Evolutionary conservation across 2,113 vertebrate species (phyloP), one percentile per base, ranked within the genome.

Genomic region (Meleagris gallopavo): DNA sequence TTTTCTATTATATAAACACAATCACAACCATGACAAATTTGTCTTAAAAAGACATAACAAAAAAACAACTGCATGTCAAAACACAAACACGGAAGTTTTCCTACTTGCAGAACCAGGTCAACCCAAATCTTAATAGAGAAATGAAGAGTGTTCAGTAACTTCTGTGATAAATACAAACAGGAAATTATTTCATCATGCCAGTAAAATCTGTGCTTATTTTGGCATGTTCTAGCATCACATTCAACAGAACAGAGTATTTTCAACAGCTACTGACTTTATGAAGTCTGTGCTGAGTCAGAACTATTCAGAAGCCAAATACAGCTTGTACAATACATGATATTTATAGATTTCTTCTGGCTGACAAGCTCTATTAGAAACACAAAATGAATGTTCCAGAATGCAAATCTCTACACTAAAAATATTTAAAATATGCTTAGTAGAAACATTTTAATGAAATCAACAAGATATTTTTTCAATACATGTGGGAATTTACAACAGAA

Each of bases 261-360:
- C 95, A 97, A 60, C 86, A 96, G 70, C 80, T 60, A 73, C 10
- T 67, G 76, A 64, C 74, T 90, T 79, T 62, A 40, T 41, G 69
- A 70, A 87, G 22, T 52, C 93, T 91, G 27, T 34, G 72, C 82
- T 97, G 93, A 97, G 71, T 96, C 93, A 96, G 96, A 97, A 76
- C 64, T 92, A 91, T 97, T 86, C 71, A 84, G 67, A 75, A 96
- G 94, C 43, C 90, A 90, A 91, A 94, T 11, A n/a, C 32, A 86
- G 67, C 43, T 74, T 86, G 43, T 82, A 79, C 17, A 88, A 76
- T 72, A 81, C 11, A 43, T 74, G 66, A 36, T 83, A 89, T 91
- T 94, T 92, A 89, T 91, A 89, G 84, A 76, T 86, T 83, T 93
- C 52, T 92, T 94, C 81, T 94, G 58, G 57, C 89, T 95, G 91